Conservation (phyloP, 1,140 invertebrate species). For the Drosophila willistoni region DNA sequence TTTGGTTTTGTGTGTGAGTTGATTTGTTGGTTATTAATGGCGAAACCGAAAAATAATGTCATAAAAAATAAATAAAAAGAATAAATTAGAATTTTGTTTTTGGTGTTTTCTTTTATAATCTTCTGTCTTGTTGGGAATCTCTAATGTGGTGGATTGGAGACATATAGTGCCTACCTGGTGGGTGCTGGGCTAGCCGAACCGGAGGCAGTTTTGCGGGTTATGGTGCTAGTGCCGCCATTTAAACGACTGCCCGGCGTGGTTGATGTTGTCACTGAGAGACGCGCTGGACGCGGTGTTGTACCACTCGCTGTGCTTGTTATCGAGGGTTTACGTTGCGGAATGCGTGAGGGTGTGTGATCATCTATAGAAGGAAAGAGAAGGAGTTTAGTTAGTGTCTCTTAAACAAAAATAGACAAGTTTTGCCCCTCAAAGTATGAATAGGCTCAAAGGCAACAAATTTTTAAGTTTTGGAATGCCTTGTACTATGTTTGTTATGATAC, state of each 20-base stretch:
- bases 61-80: neutral
- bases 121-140: neutral
- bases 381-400: too few species aligned
- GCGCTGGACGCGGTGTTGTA: slow-evolving; percentile 84
- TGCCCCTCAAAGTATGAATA: too few species aligned
- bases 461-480: too few species aligned
- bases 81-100: slow-evolving; percentile 6
- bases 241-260: slow-evolving; percentile 82
- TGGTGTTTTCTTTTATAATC: neutral
- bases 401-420: too few species aligned
- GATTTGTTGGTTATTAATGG: slow-evolving; percentile 8
- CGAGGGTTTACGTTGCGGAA: slow-evolving; percentile 87
- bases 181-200: slow-evolving; percentile 88
- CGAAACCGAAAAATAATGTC: slow-evolving; percentile 8
- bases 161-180: slow-evolving; percentile 85
- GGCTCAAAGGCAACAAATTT: too few species aligned
- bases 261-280: slow-evolving; percentile 83
- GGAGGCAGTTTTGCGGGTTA: slow-evolving; percentile 89
- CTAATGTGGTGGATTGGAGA: neutral
- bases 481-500: too few species aligned
- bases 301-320: slow-evolving; percentile 85
- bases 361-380: slow-evolving; percentile 82
- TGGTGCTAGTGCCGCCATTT: slow-evolving; percentile 84
- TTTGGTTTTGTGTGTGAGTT: slow-evolving; percentile 8
- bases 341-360: slow-evolving; percentile 89